Base-by-base conservation (phyloP, 2,113 vertebrate species). In the Apodemus speciosus region DNA sequence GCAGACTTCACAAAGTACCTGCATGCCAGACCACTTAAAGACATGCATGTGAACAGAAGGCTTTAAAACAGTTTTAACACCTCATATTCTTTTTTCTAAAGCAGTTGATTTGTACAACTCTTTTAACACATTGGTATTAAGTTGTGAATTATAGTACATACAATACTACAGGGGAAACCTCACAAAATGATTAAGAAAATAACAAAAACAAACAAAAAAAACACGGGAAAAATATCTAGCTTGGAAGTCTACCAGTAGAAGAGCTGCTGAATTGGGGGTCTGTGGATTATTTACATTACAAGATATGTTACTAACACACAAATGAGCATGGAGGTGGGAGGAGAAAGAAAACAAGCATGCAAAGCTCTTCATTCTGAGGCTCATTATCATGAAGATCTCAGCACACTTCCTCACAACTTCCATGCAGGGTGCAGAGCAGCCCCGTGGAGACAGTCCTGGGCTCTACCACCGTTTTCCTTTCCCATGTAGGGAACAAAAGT, bases 1-100 rank as follows among this genome's bases (percentile, higher is more conserved):
- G 49, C 10, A 14, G 6, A 38, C 16, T 25, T 49, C 4, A 14
- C 2, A 69, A 38, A 51, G 30, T 69, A 0, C 51, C 8, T 32
- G 5, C 8, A 0, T 0, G 80, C 27, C 2, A 0, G 10, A 16
- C 3, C 14, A 16, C 2, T 8, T 40, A 58, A 11, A 40, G 0
- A 0, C 0, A 5, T 46, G 43, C 43, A 46, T 6, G 6, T 46
- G 27, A 64, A 23, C 38, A 25, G 71, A 21, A 58, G 0, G 16
- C 53, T 94, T 76, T 11, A 49, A 87, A 88, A 32, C 35, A 15
- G 1, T 7, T 56, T 18, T 20, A 40, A 25, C 38, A 11, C 2
- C 9, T 77, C 60, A 85, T 5, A 5, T 3, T 89, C 49, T 56
- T 35, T 81, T 93, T 79, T 58, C 38, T 21, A 71, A 60, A 86